A percentile compares a stretch with the other conserved stretches of the same genome.
These are phyloP conservation scores for Limulus polyphemus DNA, from an alignment of 2,888 invertebrate genomes.

Conservation along the genomic window DNA sequence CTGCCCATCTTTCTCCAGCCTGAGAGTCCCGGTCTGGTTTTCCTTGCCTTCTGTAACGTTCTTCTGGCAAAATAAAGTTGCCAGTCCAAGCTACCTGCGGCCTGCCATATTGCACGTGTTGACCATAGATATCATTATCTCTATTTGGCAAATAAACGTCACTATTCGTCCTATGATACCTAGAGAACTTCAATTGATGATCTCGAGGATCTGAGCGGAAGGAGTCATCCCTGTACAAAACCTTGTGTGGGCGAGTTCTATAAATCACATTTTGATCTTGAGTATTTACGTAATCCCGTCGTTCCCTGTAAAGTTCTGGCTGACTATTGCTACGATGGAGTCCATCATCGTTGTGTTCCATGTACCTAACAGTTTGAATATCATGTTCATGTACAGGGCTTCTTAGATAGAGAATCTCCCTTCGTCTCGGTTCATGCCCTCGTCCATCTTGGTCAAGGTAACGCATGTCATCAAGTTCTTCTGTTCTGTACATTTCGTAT, in stretches of 20 bases:
- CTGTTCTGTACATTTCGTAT: constrained; percentile 6
- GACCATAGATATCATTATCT: constrained; percentile 3
- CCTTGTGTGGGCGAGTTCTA: not conserved
- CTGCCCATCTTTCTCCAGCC: too few species aligned
- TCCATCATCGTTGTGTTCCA: constrained; percentile 8
- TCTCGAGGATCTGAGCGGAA: constrained; percentile 2
- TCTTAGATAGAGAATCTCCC: constrained; percentile 25
- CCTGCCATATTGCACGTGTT: not conserved
- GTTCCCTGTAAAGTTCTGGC: constrained; percentile 7
- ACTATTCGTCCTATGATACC: constrained; percentile 19
- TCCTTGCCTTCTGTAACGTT: too few species aligned
- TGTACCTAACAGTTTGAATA: not conserved
- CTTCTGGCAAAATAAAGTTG: not conserved
- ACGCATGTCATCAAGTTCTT: constrained; percentile 7
- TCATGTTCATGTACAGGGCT: constrained; percentile 20
- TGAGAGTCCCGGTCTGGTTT: too few species aligned
- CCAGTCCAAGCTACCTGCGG: not conserved
- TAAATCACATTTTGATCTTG: not conserved
- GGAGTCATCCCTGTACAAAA: constrained; percentile 6
- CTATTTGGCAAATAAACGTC: constrained; percentile 10
- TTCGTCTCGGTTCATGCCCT: constrained; percentile 14
- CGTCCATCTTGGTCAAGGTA: not conserved
- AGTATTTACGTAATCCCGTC: constrained; percentile 5
- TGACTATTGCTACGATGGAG: constrained; percentile 21
- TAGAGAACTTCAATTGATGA: constrained; percentile 17